phyloP scores from a whole-genome alignment of 2,113 vertebrate genomes.

The Prolemur simus region DNA sequence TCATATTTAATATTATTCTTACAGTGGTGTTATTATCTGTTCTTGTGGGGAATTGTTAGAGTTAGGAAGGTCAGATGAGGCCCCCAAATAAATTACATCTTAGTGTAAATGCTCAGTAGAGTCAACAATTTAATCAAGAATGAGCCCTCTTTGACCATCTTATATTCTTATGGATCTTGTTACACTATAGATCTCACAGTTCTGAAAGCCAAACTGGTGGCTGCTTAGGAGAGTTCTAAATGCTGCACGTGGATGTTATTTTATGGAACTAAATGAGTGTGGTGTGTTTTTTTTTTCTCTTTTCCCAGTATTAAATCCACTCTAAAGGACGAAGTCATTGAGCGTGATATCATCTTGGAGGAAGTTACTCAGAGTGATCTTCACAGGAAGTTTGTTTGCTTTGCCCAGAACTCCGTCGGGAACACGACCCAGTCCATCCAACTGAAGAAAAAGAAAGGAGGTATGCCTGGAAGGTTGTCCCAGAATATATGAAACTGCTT shows the following conservation, averaged over 20 bases:
- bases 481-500: fast-evolving
- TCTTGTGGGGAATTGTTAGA: not conserved
- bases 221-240: not conserved
- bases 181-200: not conserved
- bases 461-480: constrained; percentile 61
- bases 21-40: not conserved
- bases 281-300: not conserved
- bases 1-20: not conserved
- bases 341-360: constrained; percentile 69
- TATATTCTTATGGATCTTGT: not conserved
- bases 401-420: constrained; percentile 87
- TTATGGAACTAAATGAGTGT: not conserved
- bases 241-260: not conserved
- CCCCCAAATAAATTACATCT: not conserved
- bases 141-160: no score
- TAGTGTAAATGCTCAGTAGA: not conserved
- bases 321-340: constrained; percentile 55
- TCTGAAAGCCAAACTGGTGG: not conserved
- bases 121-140: not conserved
- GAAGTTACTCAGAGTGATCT: constrained; percentile 85
- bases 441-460: constrained; percentile 83
- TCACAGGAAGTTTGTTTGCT: constrained; percentile 84
- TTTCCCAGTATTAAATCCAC: not conserved
- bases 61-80: not conserved
- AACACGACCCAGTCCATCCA: constrained; percentile 81